Evolutionary conservation across 1,140 invertebrate species (phyloP), one percentile per base, ranked within the genome.

Genomic region (Chlorops oryzae): DNA sequence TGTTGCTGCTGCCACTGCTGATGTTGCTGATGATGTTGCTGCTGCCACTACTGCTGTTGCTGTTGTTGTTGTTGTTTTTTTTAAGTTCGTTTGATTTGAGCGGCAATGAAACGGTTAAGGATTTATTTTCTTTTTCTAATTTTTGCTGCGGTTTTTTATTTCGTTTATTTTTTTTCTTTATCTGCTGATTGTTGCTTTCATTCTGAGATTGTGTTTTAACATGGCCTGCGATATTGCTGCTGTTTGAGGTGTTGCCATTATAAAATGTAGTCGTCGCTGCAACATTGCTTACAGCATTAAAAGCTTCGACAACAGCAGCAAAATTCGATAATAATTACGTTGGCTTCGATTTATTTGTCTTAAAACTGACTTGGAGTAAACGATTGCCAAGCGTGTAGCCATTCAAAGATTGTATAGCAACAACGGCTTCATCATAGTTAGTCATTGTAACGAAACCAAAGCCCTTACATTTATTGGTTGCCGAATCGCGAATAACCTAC

Each of bases 401-500:
- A 76, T 99, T 98, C 50, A 99, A 81, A 54, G 91, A 93, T 74
- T 96, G 92, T 63, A 99, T 98, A 46, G 96, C 96, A 52, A 96
- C 87, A 21, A 96, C 84, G 12, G 96, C 94, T 73, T 98, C 96
- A 73, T 98, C 95, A 77, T 98, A 98, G 75, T 98, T 97, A 63
- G 93, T 97, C 96, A 99, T 99, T 47, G 94, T 98, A 51, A 99
- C 95, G 75, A 98, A 98, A n/a, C 94, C 96, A 74, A 97, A 98
- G 59, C 96, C 96, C 77, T 98, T 98, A 82, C 96, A 98, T 77
- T 98, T 98, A 78, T 96, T 95, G 53, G 95, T 96, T 75, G 96
- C 90, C 64, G 94, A 81, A 77, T 98, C 96, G 53, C 95, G 85
- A 65, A 98, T 96, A 44, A 96, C 70, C 70, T 72, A 48, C 22